Conservation (phyloP, 2,888 invertebrate genomes). For the Drosophila koepferae region DNA sequence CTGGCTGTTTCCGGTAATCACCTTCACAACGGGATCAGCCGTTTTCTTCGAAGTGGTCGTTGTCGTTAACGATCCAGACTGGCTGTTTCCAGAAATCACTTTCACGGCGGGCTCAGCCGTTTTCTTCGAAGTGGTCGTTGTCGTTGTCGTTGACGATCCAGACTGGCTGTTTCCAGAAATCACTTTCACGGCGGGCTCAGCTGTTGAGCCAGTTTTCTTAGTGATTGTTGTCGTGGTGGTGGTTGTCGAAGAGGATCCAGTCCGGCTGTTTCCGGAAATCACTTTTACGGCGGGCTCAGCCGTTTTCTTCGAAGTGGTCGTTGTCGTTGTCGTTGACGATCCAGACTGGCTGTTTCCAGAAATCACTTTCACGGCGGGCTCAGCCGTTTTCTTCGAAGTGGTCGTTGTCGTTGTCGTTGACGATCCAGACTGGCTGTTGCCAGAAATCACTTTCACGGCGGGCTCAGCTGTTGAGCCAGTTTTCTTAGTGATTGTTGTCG, state of each 20-base stretch:
- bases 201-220: no score
- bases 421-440: not conserved
- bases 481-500: not conserved
- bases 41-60: not conserved
- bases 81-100: not conserved
- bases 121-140: not conserved
- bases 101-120: not conserved
- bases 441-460: not conserved
- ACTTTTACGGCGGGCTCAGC: not conserved
- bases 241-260: not conserved
- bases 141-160: not conserved
- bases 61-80: not conserved
- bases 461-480: not conserved
- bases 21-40: not conserved
- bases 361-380: not conserved
- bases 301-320: constrained; percentile 1
- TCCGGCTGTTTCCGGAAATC: not conserved
- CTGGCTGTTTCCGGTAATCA: not conserved
- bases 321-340: constrained; percentile 1
- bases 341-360: not conserved
- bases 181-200: not conserved
- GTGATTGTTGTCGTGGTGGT: not conserved
- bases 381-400: not conserved
- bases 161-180: not conserved
- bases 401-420: not conserved